phyloP scores from a whole-genome alignment of 2,113 vertebrate genomes.

The Salvelinus fontinalis region DNA sequence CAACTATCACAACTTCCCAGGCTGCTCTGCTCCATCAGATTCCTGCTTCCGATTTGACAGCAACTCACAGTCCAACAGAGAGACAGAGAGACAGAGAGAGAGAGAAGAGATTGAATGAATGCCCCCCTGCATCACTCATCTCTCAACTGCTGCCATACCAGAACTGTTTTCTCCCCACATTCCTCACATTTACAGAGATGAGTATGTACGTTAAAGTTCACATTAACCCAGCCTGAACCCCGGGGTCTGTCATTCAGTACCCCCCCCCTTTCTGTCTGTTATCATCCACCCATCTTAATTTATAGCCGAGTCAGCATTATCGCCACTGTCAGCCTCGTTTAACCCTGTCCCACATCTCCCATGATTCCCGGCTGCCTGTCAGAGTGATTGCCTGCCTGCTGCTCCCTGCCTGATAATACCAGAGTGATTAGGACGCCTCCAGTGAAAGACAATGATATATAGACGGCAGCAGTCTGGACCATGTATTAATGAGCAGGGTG shows the following conservation, averaged over 20 bases:
- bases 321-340: constrained; percentile 87
- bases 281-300: constrained; percentile 92
- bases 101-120: not conserved
- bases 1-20: constrained; percentile 84
- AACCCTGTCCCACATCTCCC: constrained; percentile 85
- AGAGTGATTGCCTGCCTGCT: constrained; percentile 88
- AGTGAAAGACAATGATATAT: constrained; percentile 88
- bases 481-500: constrained; percentile 90
- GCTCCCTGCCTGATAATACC: constrained; percentile 86
- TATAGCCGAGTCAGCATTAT: constrained; percentile 90
- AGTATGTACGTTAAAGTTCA: not conserved
- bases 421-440: constrained; percentile 86
- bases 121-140: not conserved
- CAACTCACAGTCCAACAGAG: constrained; percentile 74
- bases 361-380: constrained; percentile 84
- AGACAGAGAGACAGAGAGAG: constrained; percentile 52
- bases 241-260: not conserved
- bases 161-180: not conserved
- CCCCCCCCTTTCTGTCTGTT: constrained; percentile 63
- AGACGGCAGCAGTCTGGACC: constrained; percentile 73
- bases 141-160: not conserved
- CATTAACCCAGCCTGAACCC: not conserved
- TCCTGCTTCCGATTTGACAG: constrained; percentile 79
- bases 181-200: not conserved
- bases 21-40: constrained; percentile 78